Evolutionary conservation across 2,888 invertebrate species (phyloP).

Genomic region (Parasteatoda lunata): DNA sequence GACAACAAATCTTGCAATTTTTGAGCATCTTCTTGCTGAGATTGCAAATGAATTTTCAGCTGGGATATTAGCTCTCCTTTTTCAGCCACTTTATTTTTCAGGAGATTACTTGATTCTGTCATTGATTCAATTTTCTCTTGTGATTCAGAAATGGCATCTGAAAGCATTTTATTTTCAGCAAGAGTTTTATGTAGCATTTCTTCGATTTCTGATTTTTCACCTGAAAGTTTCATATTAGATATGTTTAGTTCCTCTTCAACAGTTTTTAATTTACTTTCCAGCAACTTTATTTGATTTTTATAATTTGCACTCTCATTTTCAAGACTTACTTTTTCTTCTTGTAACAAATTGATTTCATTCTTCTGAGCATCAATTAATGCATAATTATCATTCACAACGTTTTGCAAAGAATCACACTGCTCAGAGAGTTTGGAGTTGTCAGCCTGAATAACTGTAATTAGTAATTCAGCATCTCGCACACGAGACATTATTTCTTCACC

Average conservation of each 20-base stretch:
- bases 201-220: slow-evolving; percentile 18
- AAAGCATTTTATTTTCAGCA: background rate
- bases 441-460: background rate
- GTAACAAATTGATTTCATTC: slow-evolving; percentile 3
- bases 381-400: background rate
- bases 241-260: slow-evolving; percentile 18
- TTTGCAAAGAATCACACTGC: background rate
- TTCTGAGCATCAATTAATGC: background rate
- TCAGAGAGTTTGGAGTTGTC: background rate
- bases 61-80: slow-evolving; percentile 7
- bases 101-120: background rate
- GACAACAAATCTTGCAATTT: slow-evolving; percentile 7
- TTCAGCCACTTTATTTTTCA: slow-evolving; percentile 9
- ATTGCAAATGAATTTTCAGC: slow-evolving; percentile 2
- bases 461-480: background rate
- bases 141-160: background rate
- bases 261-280: slow-evolving; percentile 78
- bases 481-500: background rate
- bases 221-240: slow-evolving; percentile 4
- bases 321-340: slow-evolving; percentile 62
- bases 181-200: background rate
- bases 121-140: background rate
- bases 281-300: slow-evolving; percentile 87
- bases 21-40: background rate
- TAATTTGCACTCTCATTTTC: slow-evolving; percentile 79